Base-by-base conservation (phyloP, 2,888 invertebrate genomes). In the Erebia ligea region DNA sequence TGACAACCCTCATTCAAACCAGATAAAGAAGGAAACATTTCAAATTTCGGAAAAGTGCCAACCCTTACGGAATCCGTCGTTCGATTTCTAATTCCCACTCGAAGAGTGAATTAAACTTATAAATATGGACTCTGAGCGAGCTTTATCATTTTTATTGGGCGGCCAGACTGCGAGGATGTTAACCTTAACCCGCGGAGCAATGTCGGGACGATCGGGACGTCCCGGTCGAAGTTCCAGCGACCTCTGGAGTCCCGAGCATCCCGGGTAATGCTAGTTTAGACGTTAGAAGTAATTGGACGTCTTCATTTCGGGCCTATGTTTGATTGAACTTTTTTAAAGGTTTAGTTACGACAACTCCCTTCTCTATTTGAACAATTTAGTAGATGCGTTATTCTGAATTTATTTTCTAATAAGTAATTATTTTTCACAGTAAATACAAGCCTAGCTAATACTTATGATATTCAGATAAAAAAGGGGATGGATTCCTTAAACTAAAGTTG, bases 181-280 rank as follows among this genome's bases (percentile, higher is more conserved):
- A 86, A 89, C 88, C 88, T 85, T 84, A 81, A 75, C 71, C 79
- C 81, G 82, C 80, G 83, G 86, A 85, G 89, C 87, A 91, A 92
- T 89, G 89, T 88, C 88, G 83, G 84, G 82, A 83, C 86, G 86
- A 83, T 88, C 88, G 83, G 84, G 82, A 83, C 86, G 86, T 84
- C 83, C 83, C 86, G 89, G 87, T 87, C 90, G 86, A 81, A 78
- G 89, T 80, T 83, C 90, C 81, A 78, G 76, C 84, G 88, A 87
- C 88, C 87, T 85, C 79, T 78, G 80, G 75, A 78, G 54, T 73
- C 67, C 74, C 67, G 64, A 69, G 75, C 77, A 54, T 73, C 67
- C 74, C 65, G 66, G 72, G 72, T 63, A 73, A 65, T 66, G 68
- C 52, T 62, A 57, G 45, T 52, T 19, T 81, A 78, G 76, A 74